Evolutionary conservation across 1,140 invertebrate species (phyloP).

Genomic region (Penaeus chinensis): DNA sequence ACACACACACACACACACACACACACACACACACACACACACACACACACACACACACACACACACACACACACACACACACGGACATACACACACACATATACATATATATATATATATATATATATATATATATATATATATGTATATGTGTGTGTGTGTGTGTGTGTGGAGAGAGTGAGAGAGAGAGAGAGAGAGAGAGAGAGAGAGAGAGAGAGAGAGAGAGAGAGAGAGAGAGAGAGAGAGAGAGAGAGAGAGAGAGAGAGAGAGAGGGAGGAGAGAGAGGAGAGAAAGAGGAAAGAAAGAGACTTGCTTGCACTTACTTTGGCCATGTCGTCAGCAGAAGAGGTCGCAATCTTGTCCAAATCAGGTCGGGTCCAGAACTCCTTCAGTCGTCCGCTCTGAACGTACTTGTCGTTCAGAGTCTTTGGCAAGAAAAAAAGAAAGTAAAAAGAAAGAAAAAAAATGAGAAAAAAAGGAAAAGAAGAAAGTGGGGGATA

Average conservation of each 20-base stretch:
- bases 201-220: constrained; percentile 22
- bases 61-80: too few species aligned
- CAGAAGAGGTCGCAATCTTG: background rate
- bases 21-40: too few species aligned
- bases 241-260: constrained; percentile 7
- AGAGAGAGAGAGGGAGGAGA: constrained; percentile 2
- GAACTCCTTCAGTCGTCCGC: constrained; percentile 46
- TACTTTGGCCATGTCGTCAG: background rate
- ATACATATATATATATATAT: too few species aligned
- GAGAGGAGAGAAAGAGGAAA: background rate
- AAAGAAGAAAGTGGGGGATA: background rate
- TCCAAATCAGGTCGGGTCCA: constrained; percentile 59
- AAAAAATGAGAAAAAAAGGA: background rate
- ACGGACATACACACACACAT: too few species aligned
- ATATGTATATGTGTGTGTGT: too few species aligned
- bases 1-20: too few species aligned
- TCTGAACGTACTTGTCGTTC: constrained; percentile 56
- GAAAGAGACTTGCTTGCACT: background rate
- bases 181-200: constrained; percentile 27
- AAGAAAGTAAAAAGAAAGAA: background rate
- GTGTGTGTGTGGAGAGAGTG: background rate
- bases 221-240: constrained; percentile 20
- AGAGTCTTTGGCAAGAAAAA: constrained; percentile 22
- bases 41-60: too few species aligned
- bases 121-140: too few species aligned